A percentile compares a stretch with the other conserved stretches of the same genome.
phyloP scores from a whole-genome alignment of 2,888 invertebrate genomes.

The Agrochola circellaris region DNA sequence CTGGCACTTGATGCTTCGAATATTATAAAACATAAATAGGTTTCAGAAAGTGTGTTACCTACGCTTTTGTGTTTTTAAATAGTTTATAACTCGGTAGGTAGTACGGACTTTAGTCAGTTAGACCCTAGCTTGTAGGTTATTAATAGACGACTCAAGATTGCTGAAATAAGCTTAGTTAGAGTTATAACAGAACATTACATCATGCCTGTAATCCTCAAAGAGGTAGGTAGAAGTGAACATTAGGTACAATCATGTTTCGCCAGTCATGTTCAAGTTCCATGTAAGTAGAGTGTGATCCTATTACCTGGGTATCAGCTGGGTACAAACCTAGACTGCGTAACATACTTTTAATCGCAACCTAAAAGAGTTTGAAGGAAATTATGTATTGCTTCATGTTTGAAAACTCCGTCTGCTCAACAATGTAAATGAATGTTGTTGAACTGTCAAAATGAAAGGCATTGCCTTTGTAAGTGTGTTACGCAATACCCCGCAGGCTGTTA shows the following conservation, averaged over 20 bases:
- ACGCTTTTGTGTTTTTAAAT: constrained; percentile 19
- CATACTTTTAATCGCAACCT: background rate
- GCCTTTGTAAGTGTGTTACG: background rate
- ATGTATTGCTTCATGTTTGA: background rate
- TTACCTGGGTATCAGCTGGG: background rate
- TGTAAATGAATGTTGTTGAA: background rate
- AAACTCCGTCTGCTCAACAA: background rate
- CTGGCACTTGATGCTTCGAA: constrained; percentile 37
- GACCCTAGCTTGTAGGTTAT: too few relatives aligned
- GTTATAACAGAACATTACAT: background rate
- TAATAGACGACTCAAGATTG: background rate
- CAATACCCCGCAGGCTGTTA: background rate
- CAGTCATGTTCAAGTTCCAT: background rate
- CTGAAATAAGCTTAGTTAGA: background rate
- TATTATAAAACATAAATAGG: constrained; percentile 23
- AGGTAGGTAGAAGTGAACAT: background rate
- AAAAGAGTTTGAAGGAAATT: background rate
- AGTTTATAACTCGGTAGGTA: background rate
- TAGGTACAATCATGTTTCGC: too few relatives aligned
- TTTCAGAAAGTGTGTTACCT: background rate
- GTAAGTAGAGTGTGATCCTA: too few relatives aligned
- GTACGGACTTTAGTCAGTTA: background rate
- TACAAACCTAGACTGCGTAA: background rate
- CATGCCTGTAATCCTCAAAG: background rate
- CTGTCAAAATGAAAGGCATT: background rate